Percentiles rank a stretch among this genome's conserved stretches.
These are phyloP conservation scores for Scomber japonicus DNA, from an alignment of 2,113 vertebrate genomes.

Conservation along the genomic window DNA sequence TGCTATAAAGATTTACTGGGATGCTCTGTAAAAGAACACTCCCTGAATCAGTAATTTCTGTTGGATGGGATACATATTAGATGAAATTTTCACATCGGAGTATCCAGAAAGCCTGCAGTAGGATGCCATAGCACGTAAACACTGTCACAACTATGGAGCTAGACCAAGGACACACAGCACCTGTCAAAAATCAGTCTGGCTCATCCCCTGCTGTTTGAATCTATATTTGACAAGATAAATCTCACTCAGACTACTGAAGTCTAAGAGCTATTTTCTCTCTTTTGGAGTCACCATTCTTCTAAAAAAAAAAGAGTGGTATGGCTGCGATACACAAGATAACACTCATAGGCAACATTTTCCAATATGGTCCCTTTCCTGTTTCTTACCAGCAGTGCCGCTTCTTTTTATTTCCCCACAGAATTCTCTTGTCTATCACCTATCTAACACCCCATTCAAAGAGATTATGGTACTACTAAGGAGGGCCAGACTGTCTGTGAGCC, in stretches of 20 bases:
- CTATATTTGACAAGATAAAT: not conserved
- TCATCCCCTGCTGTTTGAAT: not conserved
- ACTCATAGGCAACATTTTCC: not conserved
- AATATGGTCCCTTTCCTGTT: not conserved
- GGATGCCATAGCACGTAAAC: not conserved
- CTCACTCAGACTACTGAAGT: not conserved
- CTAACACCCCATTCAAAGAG: constrained; percentile 54
- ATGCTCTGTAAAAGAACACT: constrained; percentile 55
- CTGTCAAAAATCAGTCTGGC: too few relatives aligned
- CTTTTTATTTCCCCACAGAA: constrained; percentile 9
- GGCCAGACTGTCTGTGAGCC: constrained; percentile 59
- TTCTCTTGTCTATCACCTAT: constrained; percentile 32
- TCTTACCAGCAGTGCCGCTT: not conserved
- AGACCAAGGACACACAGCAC: too few relatives aligned
- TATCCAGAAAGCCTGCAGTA: not conserved
- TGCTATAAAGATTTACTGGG: constrained; percentile 56
- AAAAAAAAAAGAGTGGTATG: not conserved
- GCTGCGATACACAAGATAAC: not conserved
- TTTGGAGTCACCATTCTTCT: not conserved
- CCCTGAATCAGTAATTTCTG: constrained; percentile 15
- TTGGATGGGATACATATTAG: constrained; percentile 41
- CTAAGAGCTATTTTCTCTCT: too few relatives aligned
- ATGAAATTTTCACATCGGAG: constrained; percentile 1
- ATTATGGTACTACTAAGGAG: constrained; percentile 43
- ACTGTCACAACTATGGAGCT: not conserved